Base-by-base conservation (phyloP, 2,888 invertebrate species). In the Andrena bucephala region DNA sequence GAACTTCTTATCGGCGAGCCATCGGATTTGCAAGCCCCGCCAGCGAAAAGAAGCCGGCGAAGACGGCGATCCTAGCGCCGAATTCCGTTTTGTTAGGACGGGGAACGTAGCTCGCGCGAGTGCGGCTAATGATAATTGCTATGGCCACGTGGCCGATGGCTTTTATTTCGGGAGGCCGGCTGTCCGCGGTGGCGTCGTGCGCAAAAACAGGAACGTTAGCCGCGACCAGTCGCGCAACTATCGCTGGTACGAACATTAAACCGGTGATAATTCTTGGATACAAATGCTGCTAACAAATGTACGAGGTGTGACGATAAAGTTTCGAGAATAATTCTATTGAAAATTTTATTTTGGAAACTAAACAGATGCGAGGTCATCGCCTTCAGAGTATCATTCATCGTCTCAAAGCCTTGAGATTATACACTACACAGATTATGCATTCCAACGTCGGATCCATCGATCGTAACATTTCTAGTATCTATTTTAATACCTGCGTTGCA, bases 71-170 rank as follows among this genome's bases (percentile, higher is more conserved):
- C 78, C 86, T 87, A 85, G 77, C 67, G 75, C 85, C 77, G 85
- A 87, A 85, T 86, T 42, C 81, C 79, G 76, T 83, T 84, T 77
- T 77, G 83, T 85, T 86, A 79, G 66, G 79, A 50, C 71, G 75
- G 84, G 73, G 31, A 33, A 59, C 77, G 54, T 31, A 66, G 76
- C 83, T 74, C 70, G 72, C 86, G 89, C 89, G 86, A 89, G 88
- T 89, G 89, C 90, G 88, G 90, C 92, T 93, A 93, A 93, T 91
- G 92, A 93, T 93, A 93, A 93, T 92, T 92, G 92, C 92, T 81
- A 68, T 80, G 88, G 87, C 85, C 88, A 78, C 77, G 83, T 59
- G 71, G 83, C 77, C 88, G 90, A 87, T 90, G 87, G 90, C 90
- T 92, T 92, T 91, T 89, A 89, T 88, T 88, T 90, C 88, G 89